Evolutionary conservation across 2,797 vertebrate genomes (phyloP).

Genomic region (Pitangus sulphuratus): DNA sequence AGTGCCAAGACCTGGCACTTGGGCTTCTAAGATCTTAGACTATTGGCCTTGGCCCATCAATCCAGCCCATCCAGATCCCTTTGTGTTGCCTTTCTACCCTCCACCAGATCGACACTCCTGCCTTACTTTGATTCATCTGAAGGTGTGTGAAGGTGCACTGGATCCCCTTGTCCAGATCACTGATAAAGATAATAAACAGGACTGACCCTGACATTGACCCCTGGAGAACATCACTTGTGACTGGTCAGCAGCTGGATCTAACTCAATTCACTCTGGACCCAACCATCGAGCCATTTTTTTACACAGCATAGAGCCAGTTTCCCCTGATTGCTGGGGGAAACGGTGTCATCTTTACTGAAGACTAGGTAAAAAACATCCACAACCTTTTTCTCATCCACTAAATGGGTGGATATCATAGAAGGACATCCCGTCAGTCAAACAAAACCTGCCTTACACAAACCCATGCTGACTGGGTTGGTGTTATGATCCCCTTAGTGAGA

Average conservation of each 20-base stretch:
- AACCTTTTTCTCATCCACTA: background rate
- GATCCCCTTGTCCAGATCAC: background rate
- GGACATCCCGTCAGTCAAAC: background rate
- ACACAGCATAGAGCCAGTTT: background rate
- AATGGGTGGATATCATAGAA: background rate
- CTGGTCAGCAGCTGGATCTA: background rate
- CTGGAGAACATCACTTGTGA: background rate
- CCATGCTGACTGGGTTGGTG: background rate
- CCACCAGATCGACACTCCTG: background rate
- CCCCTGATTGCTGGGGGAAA: background rate
- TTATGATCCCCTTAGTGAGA: background rate
- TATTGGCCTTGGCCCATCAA: fast-evolving
- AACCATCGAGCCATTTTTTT: background rate
- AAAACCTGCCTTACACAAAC: background rate
- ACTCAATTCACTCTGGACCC: background rate
- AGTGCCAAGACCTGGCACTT: background rate
- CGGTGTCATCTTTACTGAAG: background rate
- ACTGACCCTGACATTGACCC: background rate
- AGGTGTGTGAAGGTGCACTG: background rate
- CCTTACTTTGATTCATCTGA: background rate
- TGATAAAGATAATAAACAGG: background rate
- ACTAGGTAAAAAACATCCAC: background rate
- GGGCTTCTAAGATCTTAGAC: background rate
- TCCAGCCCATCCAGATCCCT: background rate
- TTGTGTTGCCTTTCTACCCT: background rate